Conservation (phyloP, 2,888 invertebrate species). For the Tridacna gigas region DNA sequence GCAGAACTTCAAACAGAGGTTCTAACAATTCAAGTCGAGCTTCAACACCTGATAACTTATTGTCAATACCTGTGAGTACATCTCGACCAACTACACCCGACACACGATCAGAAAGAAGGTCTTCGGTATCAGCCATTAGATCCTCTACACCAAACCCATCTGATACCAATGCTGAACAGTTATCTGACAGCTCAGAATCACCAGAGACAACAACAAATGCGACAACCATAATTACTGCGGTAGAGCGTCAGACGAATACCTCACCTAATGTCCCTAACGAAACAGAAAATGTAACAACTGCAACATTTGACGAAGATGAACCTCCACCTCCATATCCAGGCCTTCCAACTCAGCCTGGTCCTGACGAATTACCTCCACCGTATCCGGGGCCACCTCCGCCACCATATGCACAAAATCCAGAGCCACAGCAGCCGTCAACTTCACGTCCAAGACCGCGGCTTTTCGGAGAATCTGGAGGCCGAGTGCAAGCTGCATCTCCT, state of each 20-base stretch:
- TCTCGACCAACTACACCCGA: constrained; percentile 10
- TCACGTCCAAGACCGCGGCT: not conserved
- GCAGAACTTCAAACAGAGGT: not conserved
- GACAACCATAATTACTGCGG: not conserved
- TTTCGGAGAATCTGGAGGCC: not conserved
- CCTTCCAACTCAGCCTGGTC: constrained; percentile 28
- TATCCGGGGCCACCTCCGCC: constrained; percentile 60
- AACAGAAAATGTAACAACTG: not conserved
- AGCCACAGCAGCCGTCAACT: constrained; percentile 39
- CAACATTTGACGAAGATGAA: constrained; percentile 37
- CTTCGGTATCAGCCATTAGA: not conserved
- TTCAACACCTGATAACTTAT: constrained; percentile 18
- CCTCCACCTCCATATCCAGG: constrained; percentile 62
- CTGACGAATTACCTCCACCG: constrained; percentile 60
- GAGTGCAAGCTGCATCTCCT: constrained; percentile 12
- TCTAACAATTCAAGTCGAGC: constrained; percentile 8
- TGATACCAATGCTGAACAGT: not conserved
- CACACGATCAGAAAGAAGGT: not conserved
- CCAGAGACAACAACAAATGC: not conserved
- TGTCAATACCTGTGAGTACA: not conserved
- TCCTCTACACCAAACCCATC: constrained; percentile 7
- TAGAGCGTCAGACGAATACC: not conserved
- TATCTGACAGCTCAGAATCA: too few species aligned
- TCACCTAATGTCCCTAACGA: not conserved
- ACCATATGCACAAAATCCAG: constrained; percentile 47